Conservation (phyloP, 2,888 invertebrate genomes). For the Stenolophus ochropezus region DNA sequence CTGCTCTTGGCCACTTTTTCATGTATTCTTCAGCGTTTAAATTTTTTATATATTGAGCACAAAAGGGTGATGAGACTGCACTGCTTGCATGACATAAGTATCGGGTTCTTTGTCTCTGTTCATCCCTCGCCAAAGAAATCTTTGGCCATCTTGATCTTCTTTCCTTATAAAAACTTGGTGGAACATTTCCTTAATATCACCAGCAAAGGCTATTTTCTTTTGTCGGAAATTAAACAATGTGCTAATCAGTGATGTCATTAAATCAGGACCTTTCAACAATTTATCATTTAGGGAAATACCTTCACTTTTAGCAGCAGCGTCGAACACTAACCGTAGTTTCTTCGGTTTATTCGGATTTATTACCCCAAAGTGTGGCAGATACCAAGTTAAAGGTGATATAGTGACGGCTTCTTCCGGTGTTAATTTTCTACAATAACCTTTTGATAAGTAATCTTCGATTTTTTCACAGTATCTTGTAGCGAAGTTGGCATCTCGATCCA, state of each 20-base stretch:
- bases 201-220: no score
- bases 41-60: slow-evolving; percentile 62
- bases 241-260: no score
- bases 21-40: no score
- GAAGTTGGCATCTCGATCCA: slow-evolving; percentile 56
- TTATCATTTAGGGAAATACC: no score
- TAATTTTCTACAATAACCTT: no score
- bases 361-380: no score
- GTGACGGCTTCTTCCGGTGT: no score
- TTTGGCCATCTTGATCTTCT: slow-evolving; percentile 64
- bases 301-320: slow-evolving; percentile 67
- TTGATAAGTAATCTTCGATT: slow-evolving; percentile 61
- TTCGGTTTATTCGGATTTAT: no score
- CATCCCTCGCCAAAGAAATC: slow-evolving; percentile 66
- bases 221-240: no score
- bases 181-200: no score
- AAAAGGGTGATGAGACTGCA: slow-evolving; percentile 59
- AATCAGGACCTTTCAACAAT: no score
- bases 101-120: slow-evolving; percentile 39
- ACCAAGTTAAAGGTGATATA: no score
- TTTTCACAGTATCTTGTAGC: slow-evolving; percentile 59
- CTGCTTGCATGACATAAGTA: slow-evolving; percentile 60
- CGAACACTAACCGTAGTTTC: slow-evolving; percentile 66
- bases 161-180: slow-evolving; percentile 57
- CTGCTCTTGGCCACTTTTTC: slow-evolving; percentile 37